Conservation (phyloP, 2,888 invertebrate species). For the Criorhina ranunculi region DNA sequence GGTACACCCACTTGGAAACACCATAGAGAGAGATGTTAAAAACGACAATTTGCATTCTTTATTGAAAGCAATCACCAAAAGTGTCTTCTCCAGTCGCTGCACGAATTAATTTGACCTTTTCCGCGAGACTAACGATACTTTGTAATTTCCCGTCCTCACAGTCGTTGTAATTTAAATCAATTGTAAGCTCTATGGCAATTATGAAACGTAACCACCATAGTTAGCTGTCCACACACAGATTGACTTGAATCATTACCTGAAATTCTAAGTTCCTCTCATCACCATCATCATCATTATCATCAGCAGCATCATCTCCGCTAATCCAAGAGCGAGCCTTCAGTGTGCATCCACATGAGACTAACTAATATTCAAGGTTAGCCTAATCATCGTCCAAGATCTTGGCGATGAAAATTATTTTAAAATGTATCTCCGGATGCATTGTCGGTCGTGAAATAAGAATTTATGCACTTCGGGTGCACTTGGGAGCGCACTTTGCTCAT, state of each 20-base stretch:
- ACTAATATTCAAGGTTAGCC: slow-evolving; percentile 57
- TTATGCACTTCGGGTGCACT: slow-evolving; percentile 44
- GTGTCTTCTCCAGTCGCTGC: slow-evolving; percentile 58
- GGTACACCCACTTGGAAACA: background rate
- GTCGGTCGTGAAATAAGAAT: slow-evolving; percentile 56
- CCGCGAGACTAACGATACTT: slow-evolving; percentile 34
- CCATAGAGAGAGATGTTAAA: slow-evolving; percentile 9
- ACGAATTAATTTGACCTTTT: slow-evolving; percentile 76
- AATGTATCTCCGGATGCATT: slow-evolving; percentile 37
- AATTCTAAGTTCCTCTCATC: slow-evolving; percentile 18
- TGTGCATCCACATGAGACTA: slow-evolving; percentile 12
- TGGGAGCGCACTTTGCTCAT: slow-evolving; percentile 35
- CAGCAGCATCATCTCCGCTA: background rate
- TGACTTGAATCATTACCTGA: slow-evolving; percentile 59
- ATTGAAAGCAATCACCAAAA: slow-evolving; percentile 75
- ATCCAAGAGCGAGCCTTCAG: slow-evolving; percentile 24
- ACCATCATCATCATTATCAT: slow-evolving; percentile 19
- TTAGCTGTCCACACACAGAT: slow-evolving; percentile 23
- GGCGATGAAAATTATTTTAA: slow-evolving; percentile 50
- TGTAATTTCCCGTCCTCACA: background rate
- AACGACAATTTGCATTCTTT: slow-evolving; percentile 58
- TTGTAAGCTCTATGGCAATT: slow-evolving; percentile 54
- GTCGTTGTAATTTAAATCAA: slow-evolving; percentile 66
- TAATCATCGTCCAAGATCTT: slow-evolving; percentile 50
- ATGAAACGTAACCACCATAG: slow-evolving; percentile 30